Evolutionary conservation across 1,140 invertebrate species (phyloP), one percentile per base, ranked within the genome.

Genomic region (Brachionus calyciflorus): DNA sequence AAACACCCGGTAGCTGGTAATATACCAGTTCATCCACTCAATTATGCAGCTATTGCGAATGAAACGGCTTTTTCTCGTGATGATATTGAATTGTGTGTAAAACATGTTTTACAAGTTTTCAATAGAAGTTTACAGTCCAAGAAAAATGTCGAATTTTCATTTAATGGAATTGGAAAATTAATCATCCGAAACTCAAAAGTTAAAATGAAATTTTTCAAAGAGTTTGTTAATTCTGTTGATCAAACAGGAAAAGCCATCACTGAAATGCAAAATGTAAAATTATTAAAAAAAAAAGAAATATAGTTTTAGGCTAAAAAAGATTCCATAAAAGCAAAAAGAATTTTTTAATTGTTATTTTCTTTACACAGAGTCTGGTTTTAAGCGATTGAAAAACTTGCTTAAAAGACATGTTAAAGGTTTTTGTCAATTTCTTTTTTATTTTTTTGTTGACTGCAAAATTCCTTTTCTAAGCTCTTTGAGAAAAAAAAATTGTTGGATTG

Each of bases 181-280:
- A 78, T 79, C n/a, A 82, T 85, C 19, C 79, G 82, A 68, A 81
- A 84, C 33, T 76, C 65, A 10, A 80, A 79, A 73, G 82, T 84
- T 9, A 85, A 85, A 79, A 85, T 85, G 83, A 84, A 81, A 78
- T 85, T 85, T 77, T 85, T 81, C 77, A 85, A 85, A 78, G 82
- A 84, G 44, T 85, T 84, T 77, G 81, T 85, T 10, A 83, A 83
- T 70, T 77, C 78, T 14, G 81, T 84, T 79, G 84, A 85, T 79
- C 80, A 81, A n/a, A 81, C 80, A 65, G 84, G 83, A 6, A 81
- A 81, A 63, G 77, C 84, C 0, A 37, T 84, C 19, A 80, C 81
- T 41, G 79, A 82, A 2, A 80, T 85, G 79, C 80, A 83, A 79
- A 82, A 84, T 79, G 84, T 85, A 81, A 81, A 82, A 78, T 53